Evolutionary conservation across 2,113 vertebrate species (phyloP), one percentile per base, ranked within the genome.

Genomic region (Psettodes erumei): DNA sequence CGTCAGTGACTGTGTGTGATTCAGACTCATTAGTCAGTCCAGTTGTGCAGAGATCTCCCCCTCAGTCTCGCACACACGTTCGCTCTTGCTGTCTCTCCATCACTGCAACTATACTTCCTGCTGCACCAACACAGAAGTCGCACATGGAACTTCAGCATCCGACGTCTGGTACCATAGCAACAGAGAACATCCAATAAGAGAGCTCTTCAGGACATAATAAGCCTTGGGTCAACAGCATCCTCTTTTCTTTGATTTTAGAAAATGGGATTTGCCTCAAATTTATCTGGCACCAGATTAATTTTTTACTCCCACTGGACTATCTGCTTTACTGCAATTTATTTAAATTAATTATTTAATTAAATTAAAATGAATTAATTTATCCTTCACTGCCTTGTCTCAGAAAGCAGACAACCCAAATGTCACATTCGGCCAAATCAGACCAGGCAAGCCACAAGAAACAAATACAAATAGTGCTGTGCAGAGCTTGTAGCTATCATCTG

Each of bases 81-180:
- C 47, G 15, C 56, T 60, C 11, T 8, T 56, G 50, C 53, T 51
- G 32, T 18, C 69, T 65, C 61, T 79, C 33, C 59, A 60, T 73
- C 67, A 25, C 51, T 78, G 60, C 70, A 74, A 38, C 48, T 43
- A 67, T 23, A 72, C 63, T 71, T 79, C 71, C 80, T 88, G 66
- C 70, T 59, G 70, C 78, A 84, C 60, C 72, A 72, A 76, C 70
- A 63, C 58, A 71, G 66, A 75, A 59, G 53, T 74, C 33, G 47
- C 25, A 61, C 55, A 71, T 71, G 73, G 70, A 87, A 77, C 81
- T 67, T 89, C 82, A 85, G 85, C 89, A 88, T 91, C 86, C n/a
- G 66, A 83, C 84, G 90, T 92, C 90, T 93, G 89, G 81, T 88
- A 67, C 91, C 91, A 93, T 92, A 89, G 91, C 90, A 93, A 92